phyloP scores from a whole-genome alignment of 2,113 vertebrate genomes.

The Mirza zaza region DNA sequence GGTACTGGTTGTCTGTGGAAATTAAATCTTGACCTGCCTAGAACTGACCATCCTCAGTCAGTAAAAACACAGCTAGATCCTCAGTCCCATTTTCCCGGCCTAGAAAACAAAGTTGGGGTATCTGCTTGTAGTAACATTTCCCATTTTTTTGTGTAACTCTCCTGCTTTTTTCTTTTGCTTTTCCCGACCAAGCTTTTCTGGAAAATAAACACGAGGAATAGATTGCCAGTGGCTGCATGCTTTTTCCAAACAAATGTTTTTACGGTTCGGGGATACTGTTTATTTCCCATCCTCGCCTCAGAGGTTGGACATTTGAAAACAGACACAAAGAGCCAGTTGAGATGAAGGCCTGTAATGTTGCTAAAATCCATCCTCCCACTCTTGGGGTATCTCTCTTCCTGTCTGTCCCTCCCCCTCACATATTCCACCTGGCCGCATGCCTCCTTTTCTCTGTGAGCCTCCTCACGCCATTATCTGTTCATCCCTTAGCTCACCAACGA shows the following conservation, averaged over 20 bases:
- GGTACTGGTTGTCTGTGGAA: neutral
- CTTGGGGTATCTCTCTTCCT: neutral
- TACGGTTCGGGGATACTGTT: neutral
- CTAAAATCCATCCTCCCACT: neutral
- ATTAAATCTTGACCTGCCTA: neutral
- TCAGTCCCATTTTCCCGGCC: neutral
- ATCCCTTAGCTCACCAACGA: constrained; percentile 86
- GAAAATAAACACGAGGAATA: constrained; percentile 15
- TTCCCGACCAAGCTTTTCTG: constrained; percentile 32
- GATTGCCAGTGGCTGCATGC: neutral
- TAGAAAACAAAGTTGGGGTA: neutral
- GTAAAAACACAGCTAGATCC: neutral
- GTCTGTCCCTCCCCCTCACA: neutral
- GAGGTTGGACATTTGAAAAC: neutral
- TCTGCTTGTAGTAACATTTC: constrained; percentile 4
- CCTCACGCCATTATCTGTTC: neutral
- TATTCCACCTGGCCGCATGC: neutral
- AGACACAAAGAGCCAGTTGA: neutral
- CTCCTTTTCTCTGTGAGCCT: neutral
- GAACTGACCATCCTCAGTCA: neutral
- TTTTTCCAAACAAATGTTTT: constrained; percentile 4
- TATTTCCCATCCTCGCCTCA: neutral
- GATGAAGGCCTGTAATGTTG: neutral
- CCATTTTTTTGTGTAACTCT: neutral
- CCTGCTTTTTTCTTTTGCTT: constrained; percentile 16